These are phyloP conservation scores for Mystacornis crossleyi DNA, from an alignment of 2,113 vertebrate genomes.

Conservation along the genomic window DNA sequence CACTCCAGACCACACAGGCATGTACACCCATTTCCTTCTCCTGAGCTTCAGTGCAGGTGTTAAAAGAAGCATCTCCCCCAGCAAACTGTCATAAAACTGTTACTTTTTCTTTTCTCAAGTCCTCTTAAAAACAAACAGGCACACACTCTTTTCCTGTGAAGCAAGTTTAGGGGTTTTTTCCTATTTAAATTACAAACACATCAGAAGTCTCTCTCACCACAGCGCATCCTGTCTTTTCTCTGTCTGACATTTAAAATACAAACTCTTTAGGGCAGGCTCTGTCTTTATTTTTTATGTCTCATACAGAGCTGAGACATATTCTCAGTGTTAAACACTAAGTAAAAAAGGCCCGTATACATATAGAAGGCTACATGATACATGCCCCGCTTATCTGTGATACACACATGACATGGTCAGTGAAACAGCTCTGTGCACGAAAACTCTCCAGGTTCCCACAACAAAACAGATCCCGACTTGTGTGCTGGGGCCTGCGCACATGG, in stretches of 20 bases:
- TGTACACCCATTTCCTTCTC: conserved; percentile 6
- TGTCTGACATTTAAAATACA: conserved; percentile 54
- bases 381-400: neutral
- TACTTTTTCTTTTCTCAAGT: conserved; percentile 21
- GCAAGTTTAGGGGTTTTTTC: conserved; percentile 13
- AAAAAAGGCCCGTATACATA: neutral
- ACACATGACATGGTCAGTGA: neutral
- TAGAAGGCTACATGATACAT: neutral
- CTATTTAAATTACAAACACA: conserved; percentile 52
- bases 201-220: conserved; percentile 50
- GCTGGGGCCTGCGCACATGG: neutral
- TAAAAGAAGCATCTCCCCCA: conserved; percentile 11
- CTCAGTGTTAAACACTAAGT: neutral
- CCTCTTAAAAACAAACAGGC: conserved; percentile 5
- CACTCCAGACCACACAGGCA: neutral
- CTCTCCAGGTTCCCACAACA: neutral
- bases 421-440: neutral
- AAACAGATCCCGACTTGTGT: neutral
- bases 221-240: conserved; percentile 49
- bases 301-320: neutral
- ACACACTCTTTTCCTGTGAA: conserved; percentile 27
- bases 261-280: conserved; percentile 18
- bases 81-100: conserved; percentile 51
- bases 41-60: conserved; percentile 1
- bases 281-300: neutral